phyloP scores from a whole-genome alignment of 2,888 invertebrate genomes.

The Sminthurinus aureus region DNA sequence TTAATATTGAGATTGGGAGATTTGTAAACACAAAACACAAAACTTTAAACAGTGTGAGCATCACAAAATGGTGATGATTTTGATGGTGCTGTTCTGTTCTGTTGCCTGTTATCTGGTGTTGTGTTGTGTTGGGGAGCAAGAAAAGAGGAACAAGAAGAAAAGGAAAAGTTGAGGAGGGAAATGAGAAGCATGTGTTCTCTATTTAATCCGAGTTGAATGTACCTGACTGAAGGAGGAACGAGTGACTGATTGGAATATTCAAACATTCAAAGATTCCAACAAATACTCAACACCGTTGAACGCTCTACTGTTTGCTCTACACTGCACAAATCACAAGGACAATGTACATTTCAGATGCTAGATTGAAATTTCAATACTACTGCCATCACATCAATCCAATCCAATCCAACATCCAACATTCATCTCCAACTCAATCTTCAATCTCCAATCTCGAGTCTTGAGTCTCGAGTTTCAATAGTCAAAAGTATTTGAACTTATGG shows the following conservation, averaged over 20 bases:
- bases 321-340: neutral
- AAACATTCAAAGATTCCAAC: too few relatives aligned
- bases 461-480: neutral
- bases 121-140: neutral
- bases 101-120: neutral
- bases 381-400: too few relatives aligned
- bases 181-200: constrained; percentile 14
- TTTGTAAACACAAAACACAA: constrained; percentile 1
- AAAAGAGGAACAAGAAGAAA: neutral
- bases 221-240: constrained; percentile 24
- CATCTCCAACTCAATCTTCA: constrained; percentile 1
- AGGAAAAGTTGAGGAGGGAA: neutral
- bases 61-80: too few relatives aligned
- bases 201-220: constrained; percentile 38
- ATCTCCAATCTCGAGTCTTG: neutral
- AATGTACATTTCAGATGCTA: neutral
- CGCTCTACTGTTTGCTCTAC: too few relatives aligned
- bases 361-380: too few relatives aligned
- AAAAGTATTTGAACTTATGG: constrained; percentile 19
- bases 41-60: too few relatives aligned
- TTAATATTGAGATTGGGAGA: neutral
- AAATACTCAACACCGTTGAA: too few relatives aligned
- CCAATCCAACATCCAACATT: neutral
- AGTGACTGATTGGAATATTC: neutral
- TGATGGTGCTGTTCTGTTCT: neutral